These are phyloP conservation scores for Ceratoteleas bidentatus DNA, from an alignment of 1,140 invertebrate genomes.

Conservation along the genomic window DNA sequence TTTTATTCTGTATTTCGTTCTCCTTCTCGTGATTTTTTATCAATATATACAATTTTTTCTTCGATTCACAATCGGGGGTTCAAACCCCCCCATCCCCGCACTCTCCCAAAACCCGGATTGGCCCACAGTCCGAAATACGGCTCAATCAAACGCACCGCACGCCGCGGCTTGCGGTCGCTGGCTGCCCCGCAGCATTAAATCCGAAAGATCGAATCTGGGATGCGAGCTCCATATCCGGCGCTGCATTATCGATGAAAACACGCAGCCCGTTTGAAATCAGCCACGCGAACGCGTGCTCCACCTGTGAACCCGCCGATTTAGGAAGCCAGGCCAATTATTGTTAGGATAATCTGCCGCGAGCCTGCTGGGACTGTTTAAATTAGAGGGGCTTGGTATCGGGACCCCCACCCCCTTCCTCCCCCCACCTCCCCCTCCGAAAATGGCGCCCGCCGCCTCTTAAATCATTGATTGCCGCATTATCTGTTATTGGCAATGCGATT, in stretches of 20 bases:
- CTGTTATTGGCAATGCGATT: slow-evolving; percentile 82
- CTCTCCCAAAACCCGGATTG: not conserved
- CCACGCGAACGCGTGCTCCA: slow-evolving; percentile 68
- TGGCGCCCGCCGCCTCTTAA: slow-evolving; percentile 75
- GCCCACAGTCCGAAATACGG: not conserved
- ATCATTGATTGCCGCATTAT: slow-evolving; percentile 82
- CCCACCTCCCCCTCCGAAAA: slow-evolving; percentile 24
- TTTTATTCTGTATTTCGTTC: too few species aligned
- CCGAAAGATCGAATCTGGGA: slow-evolving; percentile 36
- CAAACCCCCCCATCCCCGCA: too few species aligned
- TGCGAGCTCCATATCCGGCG: slow-evolving; percentile 42
- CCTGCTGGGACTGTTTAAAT: slow-evolving; percentile 78
- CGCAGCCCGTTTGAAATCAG: slow-evolving; percentile 52
- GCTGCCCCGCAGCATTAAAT: slow-evolving; percentile 20
- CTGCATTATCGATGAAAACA: slow-evolving; percentile 61
- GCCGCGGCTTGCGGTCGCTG: not conserved
- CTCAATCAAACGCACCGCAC: slow-evolving; percentile 2
- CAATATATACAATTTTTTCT: too few species aligned
- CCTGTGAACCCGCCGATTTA: slow-evolving; percentile 69
- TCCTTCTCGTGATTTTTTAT: too few species aligned
- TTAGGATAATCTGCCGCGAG: slow-evolving; percentile 77
- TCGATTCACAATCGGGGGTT: too few species aligned
- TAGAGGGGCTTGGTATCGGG: slow-evolving; percentile 66
- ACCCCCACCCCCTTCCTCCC: slow-evolving; percentile 23
- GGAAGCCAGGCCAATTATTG: slow-evolving; percentile 75